Base-by-base conservation (phyloP, 2,113 vertebrate species). In the Herpailurus yagouaroundi region DNA sequence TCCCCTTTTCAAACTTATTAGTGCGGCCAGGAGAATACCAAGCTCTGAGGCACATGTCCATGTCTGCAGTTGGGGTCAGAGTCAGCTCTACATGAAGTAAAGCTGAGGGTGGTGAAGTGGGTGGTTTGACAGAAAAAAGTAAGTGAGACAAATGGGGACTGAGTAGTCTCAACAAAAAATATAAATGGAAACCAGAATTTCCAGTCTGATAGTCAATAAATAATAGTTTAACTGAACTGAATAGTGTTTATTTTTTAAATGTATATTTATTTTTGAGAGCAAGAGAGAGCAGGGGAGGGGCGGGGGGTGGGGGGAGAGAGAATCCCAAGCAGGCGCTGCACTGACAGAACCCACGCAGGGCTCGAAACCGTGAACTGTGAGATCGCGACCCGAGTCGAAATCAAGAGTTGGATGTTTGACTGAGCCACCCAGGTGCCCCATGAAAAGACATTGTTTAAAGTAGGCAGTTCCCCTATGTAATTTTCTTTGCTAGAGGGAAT, bases 401-500 rank as follows among this genome's bases (percentile, higher is more conserved):
- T 60, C 57, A 60, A 60, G 57, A 60, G 57, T 60, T 60, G 57
- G 7, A 60, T 3, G 7, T 60, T 60, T 60, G 57, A 60, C 57
- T 60, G 57, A 60, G 21, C 57, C 57, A 60, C 57, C 57, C 21
- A 7, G 57, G 21, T 60, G 57, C 57, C 57, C 57, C 57, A 60
- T 60, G 57, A 60, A 41, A 7, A 90, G 80, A 64, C 9, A 41
- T 9, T 55, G 7, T 86, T 89, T 89, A 89, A 82, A 41, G 57
- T 60, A 36, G 14, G 89, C 66, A 73, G 14, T 1, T 89, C 1
- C 12, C 19, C 21, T 0, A 29, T 9, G 3, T 90, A 45, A 79
- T 18, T 38, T 89, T 74, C 25, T 76, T 97, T 92, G 60, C 52
- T 41, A 86, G 69, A 84, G 31, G 57, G 77, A 96, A 89, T 66